phyloP scores from a whole-genome alignment of 2,113 vertebrate species.

The Pycnonotus jocosus region DNA sequence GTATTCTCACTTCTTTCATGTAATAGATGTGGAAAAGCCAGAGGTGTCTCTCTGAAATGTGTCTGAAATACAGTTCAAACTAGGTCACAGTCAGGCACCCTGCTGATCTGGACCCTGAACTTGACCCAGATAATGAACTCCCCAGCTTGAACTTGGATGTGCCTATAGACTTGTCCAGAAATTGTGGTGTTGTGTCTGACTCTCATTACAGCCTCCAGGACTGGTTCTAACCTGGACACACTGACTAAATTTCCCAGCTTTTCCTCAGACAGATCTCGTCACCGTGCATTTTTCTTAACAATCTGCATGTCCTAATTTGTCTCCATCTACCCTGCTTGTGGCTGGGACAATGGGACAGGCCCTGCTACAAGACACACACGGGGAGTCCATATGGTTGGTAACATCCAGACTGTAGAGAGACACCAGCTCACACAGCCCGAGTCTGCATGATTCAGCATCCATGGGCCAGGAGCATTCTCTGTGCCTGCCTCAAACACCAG shows the following conservation, averaged over 20 bases:
- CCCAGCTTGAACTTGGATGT: background rate
- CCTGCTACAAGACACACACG: background rate
- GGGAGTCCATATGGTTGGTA: background rate
- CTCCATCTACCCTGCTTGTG: accelerated
- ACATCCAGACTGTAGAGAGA: accelerated
- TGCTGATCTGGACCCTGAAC: background rate
- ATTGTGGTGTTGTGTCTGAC: background rate
- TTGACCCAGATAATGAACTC: background rate
- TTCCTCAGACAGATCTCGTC: background rate
- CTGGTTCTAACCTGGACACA: background rate
- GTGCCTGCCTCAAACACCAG: background rate
- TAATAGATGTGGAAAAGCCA: background rate
- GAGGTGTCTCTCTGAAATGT: background rate
- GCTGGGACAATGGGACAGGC: background rate
- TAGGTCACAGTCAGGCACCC: background rate
- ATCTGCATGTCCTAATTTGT: background rate
- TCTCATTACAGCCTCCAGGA: background rate
- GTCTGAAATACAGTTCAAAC: background rate
- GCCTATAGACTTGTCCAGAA: background rate
- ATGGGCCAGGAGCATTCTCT: background rate
- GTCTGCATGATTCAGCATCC: background rate
- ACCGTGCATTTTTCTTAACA: background rate
- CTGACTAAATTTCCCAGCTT: background rate
- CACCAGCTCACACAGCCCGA: background rate
- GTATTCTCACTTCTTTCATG: background rate